Evolutionary conservation across 2,888 invertebrate species (phyloP), one percentile per base, ranked within the genome.

Genomic region (Archips crataeganus): DNA sequence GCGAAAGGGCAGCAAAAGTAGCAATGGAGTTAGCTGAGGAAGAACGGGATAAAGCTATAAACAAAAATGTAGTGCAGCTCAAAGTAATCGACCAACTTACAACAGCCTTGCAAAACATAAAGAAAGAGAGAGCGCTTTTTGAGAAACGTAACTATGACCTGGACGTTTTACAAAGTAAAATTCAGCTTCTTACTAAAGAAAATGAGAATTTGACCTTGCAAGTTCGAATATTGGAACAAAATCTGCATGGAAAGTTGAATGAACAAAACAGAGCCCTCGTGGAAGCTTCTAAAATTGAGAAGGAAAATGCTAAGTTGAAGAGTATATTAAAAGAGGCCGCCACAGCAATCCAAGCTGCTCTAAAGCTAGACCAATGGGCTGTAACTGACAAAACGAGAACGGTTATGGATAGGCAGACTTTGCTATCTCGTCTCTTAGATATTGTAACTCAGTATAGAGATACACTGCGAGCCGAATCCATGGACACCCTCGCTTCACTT

Each of bases 61-160:
- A 94, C 10, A 96, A 96, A 86, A 95, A 94, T 63, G 87, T 95
- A 36, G 95, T 96, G 23, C 97, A 97, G 83, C 90, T 95, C 10
- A 95, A 95, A 81, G 91, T 96, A 0, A 97, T 97, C 61, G 95
- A 96, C 75, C 94, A 95, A 68, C 82, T 97, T 2, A 96, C 96
- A 0, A 82, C 85, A 1, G 95, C 96, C 75, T 95, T 95, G 78
- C 95, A 95, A 79, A 88, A 87, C 2, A 88, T 95, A 11, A 94
- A 94, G 75, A 85, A 90, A 74, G 93, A 95, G 77, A 94, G 92
- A 75, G 88, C 90, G 0, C 84, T 82, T 71, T 93, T 76, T 83
- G 94, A 87, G 85, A 95, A 87, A 84, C 92, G 76, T 84, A 88
- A 87, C 78, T 81, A 84, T 79, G 84, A 94, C 77, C 87, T 93